Conservation (phyloP, 2,888 invertebrate genomes). For the Epinotia demarniana region DNA sequence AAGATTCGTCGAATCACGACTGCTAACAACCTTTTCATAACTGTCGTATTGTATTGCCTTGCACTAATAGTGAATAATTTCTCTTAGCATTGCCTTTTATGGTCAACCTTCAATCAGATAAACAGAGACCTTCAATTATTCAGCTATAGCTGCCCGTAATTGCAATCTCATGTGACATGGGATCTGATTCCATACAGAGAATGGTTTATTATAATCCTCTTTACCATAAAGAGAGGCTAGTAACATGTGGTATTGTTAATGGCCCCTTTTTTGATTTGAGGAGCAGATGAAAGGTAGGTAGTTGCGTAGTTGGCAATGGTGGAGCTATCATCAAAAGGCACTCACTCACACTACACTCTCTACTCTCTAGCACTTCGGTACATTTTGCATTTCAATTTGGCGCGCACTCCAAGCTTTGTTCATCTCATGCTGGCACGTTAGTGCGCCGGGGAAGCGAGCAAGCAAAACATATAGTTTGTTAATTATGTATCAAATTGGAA, state of each 20-base stretch:
- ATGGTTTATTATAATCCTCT: slow-evolving; percentile 61
- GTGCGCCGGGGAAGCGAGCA: background rate
- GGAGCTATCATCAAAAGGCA: background rate
- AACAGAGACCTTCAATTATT: slow-evolving; percentile 50
- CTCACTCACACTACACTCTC: too few relatives aligned
- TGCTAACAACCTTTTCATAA: slow-evolving; percentile 13
- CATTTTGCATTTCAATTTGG: background rate
- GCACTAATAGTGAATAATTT: slow-evolving; percentile 42
- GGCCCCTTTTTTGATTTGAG: slow-evolving; percentile 20
- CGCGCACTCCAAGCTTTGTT: too few relatives aligned
- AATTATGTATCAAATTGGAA: background rate
- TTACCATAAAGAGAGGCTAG: slow-evolving; percentile 55
- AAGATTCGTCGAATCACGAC: background rate
- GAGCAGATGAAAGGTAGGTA: slow-evolving; percentile 15
- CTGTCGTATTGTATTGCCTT: slow-evolving; percentile 20
- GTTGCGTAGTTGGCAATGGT: background rate
- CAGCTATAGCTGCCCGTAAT: slow-evolving; percentile 56
- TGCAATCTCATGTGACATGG: slow-evolving; percentile 48
- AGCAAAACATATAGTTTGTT: background rate
- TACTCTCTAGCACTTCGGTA: background rate
- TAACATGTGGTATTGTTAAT: slow-evolving; percentile 48
- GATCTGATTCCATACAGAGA: slow-evolving; percentile 51
- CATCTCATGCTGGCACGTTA: too few relatives aligned
- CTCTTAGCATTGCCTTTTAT: slow-evolving; percentile 46
- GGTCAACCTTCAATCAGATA: slow-evolving; percentile 50